Conservation (phyloP, 2,113 vertebrate genomes). For the Pangasianodon gigas region DNA sequence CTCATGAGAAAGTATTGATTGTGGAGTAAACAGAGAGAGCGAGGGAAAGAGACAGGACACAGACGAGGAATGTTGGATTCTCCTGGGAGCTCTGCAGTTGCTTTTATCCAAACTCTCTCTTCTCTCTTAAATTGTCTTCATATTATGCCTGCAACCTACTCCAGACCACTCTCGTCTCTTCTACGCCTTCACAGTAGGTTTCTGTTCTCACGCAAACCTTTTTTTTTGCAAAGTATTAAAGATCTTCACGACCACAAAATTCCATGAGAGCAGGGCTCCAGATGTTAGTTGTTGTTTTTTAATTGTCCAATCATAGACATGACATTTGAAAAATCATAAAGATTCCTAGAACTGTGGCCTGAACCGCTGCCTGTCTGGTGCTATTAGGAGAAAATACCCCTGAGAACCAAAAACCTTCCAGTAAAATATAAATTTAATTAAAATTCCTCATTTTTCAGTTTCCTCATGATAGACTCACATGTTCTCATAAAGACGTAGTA, state of each 20-base stretch:
- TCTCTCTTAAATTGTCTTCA: conserved; percentile 4
- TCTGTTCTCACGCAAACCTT: not conserved
- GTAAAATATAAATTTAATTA: not conserved
- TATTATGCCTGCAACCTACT: not conserved
- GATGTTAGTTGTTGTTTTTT: not conserved
- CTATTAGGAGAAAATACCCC: not conserved
- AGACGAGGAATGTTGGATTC: conserved; percentile 24
- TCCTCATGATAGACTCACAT: not conserved
- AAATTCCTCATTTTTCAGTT: not conserved
- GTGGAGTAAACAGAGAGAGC: conserved; percentile 35
- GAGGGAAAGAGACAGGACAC: conserved; percentile 21
- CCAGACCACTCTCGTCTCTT: not conserved
- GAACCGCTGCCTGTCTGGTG: not conserved
- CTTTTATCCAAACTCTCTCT: not conserved
- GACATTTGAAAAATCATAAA: not conserved
- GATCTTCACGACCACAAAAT: not conserved
- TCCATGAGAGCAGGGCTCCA: not conserved
- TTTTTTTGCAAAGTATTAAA: not conserved
- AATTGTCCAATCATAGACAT: not conserved
- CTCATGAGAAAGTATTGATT: conserved; percentile 47
- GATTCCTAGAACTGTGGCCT: not conserved
- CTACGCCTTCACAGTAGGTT: not conserved
- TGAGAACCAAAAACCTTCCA: not conserved
- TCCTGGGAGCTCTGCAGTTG: conserved; percentile 14
- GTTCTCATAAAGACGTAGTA: not conserved